Base-by-base conservation (phyloP, 2,113 vertebrate species). In the Stegostoma tigrinum region DNA sequence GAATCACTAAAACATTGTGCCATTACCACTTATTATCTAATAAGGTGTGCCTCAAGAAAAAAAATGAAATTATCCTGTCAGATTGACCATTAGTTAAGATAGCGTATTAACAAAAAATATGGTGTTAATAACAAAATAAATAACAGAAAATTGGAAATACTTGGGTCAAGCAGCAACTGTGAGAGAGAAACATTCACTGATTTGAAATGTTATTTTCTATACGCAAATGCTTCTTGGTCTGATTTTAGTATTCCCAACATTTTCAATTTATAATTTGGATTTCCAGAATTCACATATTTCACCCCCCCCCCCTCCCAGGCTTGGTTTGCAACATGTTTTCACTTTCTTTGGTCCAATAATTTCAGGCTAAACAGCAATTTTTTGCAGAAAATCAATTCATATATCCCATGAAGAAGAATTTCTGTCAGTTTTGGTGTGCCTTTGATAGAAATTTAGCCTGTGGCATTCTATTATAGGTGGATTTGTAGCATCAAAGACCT, bases 251-350 rank as follows among this genome's bases (percentile, higher is more conserved):
- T 91, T 91, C 64, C 61, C 89, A 91, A 34, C 55, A 91, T 64
- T 34, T 91, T 64, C n/a, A 64, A 34, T 91, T 91, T 85, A 42
- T 42, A 45, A 4, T 85, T 89, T 52, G 30, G 12, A 55, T 89
- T 61, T 75, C 72, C 30, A 34, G 89, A 34, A 66, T 66, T 61
- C n/a, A 21, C 85, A n/a, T n/a, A n/a, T n/a, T n/a, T n/a, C n/a
- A n/a, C n/a, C n/a, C n/a, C n/a, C n/a, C n/a, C n/a, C n/a, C n/a
- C n/a, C n/a, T n/a, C n/a, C n/a, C n/a, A n/a, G n/a, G n/a, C n/a
- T n/a, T 91, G 55, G 14, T 91, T 91, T n/a, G 38, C 89, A 66
- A 17, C 21, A 93, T 38, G 61, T n/a, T 93, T 93, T 93, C 89
- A 66, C 64, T n/a, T 66, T 17, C 34, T 66, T 93, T 67, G 34